Base-by-base conservation (phyloP, 2,888 invertebrate genomes). In the Acrocyrtus sp. region DNA sequence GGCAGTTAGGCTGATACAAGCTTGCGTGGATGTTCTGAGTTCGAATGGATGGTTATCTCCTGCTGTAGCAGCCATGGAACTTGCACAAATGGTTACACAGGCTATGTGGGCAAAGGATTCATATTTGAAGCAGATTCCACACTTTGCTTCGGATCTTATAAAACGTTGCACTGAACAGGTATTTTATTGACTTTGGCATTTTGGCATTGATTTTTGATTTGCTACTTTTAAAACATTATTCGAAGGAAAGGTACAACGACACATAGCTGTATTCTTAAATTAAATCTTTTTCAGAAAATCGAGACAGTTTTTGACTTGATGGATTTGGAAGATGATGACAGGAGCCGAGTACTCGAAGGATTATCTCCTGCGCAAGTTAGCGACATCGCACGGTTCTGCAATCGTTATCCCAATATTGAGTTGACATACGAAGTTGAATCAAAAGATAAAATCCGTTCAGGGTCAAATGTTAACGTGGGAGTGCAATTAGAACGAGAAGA, bases 51-150 rank as follows among this genome's bases (percentile, higher is more conserved):
- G 99, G 99, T 87, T 99, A 57, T 91, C 95, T 0, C 98, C 99
- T 0, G 99, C 98, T 3, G 94, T 99, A 45, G 96, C 98, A 19
- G 98, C 98, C 82, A 99, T 99, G 99, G 99, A 99, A 86, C 87
- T 99, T 82, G 96, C 98, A 0, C 99, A 99, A 86, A 99, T 99
- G 98, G 94, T 96, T 1, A 99, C 99, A 0, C 99, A 99, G 86
- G 98, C 98, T 10, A 97, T 99, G 97, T 99, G 98, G 97, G 95
- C 94, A 82, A 98, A 97, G 85, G 99, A 99, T 86, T 95, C 96
- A 0, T 97, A 98, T 83, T 88, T 99, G 75, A 92, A 97, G 75
- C 99, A 99, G 83, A 85, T 99, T 83, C 99, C 99, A 1, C 98
- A 99, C 86, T 98, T 98, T 85, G 92, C 89, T 2, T 83, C 88